phyloP scores from a whole-genome alignment of 2,797 vertebrate species.

The Enteromius anoplus region DNA sequence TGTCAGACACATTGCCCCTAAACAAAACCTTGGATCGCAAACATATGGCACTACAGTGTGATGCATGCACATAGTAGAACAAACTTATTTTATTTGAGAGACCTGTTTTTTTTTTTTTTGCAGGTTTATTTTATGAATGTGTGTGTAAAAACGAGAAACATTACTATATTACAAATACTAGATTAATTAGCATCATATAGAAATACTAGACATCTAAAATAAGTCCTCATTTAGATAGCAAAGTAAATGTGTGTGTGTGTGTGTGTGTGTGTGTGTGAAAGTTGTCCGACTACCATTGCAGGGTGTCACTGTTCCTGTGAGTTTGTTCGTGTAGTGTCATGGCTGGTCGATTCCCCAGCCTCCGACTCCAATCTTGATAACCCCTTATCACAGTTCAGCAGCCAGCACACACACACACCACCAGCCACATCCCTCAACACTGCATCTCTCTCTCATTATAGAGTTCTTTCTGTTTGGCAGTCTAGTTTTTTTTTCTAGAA shows the following conservation, averaged over 20 bases:
- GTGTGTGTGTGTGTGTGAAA: slow-evolving; percentile 4
- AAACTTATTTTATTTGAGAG: neutral
- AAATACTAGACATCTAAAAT: neutral
- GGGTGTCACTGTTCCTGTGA: slow-evolving; percentile 45
- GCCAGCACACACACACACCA: slow-evolving; percentile 59
- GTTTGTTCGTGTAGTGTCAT: slow-evolving; percentile 52
- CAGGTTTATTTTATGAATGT: neutral
- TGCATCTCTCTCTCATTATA: slow-evolving; percentile 20
- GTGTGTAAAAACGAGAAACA: neutral
- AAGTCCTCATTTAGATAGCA: neutral
- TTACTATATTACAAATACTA: neutral
- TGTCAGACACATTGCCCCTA: neutral
- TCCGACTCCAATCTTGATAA: slow-evolving; percentile 79
- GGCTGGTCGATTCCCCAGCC: slow-evolving; percentile 68
- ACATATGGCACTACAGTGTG: neutral
- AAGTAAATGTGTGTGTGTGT: neutral
- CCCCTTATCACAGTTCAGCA: slow-evolving; percentile 78
- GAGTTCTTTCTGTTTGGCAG: slow-evolving; percentile 12
- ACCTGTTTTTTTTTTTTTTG: too few species aligned
- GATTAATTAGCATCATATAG: neutral
- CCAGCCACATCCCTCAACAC: slow-evolving; percentile 72
- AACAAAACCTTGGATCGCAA: neutral
- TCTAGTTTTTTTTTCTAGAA: neutral
- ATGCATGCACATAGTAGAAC: neutral
- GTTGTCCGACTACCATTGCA: slow-evolving; percentile 2